Percentiles rank a stretch among this genome's conserved stretches.
These are phyloP conservation scores for Drosophila merina DNA, from an alignment of 2,888 invertebrate genomes.

Conservation along the genomic window DNA sequence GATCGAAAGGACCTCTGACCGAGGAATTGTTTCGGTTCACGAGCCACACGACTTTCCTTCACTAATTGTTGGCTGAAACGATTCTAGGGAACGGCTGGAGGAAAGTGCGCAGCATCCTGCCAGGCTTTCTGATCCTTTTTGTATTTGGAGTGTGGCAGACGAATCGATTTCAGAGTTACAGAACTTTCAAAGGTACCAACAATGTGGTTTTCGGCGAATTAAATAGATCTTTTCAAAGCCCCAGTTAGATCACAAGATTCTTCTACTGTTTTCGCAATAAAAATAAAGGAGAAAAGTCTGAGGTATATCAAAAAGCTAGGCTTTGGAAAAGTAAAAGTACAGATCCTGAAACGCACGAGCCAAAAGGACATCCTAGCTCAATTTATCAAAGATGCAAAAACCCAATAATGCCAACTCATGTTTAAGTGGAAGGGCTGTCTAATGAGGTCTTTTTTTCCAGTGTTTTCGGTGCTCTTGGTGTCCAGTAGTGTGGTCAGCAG, in stretches of 20 bases:
- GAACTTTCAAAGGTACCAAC: neutral
- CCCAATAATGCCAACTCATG: constrained; percentile 58
- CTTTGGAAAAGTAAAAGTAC: too few species aligned
- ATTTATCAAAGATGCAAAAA: constrained; percentile 49
- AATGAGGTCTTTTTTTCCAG: constrained; percentile 46
- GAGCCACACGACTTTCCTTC: constrained; percentile 43
- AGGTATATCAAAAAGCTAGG: too few species aligned
- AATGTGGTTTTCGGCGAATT: too few species aligned
- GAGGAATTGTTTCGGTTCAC: constrained; percentile 62
- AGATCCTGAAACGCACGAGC: neutral
- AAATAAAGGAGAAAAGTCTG: too few species aligned
- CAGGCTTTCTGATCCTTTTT: constrained; percentile 11
- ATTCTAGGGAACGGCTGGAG: constrained; percentile 2
- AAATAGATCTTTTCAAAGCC: too few species aligned
- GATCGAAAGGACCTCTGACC: constrained; percentile 61
- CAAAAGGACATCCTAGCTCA: constrained; percentile 35
- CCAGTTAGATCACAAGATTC: too few species aligned
- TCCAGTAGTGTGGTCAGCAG: constrained; percentile 68
- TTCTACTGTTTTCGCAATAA: too few species aligned
- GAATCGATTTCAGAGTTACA: constrained; percentile 18
- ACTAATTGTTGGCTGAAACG: constrained; percentile 56
- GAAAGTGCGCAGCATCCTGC: constrained; percentile 5
- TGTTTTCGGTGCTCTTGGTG: constrained; percentile 18
- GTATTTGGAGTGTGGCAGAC: constrained; percentile 24
- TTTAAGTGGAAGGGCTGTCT: constrained; percentile 70